These are phyloP conservation scores for Aromia moschata DNA, from an alignment of 2,888 invertebrate genomes.

Conservation along the genomic window DNA sequence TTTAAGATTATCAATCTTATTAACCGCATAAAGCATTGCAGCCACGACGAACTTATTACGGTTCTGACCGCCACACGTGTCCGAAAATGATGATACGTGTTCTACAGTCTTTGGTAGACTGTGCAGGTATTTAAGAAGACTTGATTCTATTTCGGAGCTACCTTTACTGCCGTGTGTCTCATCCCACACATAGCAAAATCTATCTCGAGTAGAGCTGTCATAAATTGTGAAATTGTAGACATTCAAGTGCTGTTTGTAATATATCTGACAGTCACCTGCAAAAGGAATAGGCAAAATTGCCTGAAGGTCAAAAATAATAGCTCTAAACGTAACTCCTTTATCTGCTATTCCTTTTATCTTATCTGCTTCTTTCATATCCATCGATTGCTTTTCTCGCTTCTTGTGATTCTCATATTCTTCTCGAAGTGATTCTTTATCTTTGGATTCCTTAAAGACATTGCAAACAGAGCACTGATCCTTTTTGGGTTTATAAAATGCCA, in stretches of 20 bases:
- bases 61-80: constrained; percentile 30
- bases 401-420: neutral
- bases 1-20: constrained; percentile 30
- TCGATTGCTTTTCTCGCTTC: neutral
- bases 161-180: constrained; percentile 34
- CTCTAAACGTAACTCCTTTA: neutral
- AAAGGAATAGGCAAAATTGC: constrained; percentile 3
- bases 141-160: constrained; percentile 37
- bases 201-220: constrained; percentile 25
- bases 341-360: neutral
- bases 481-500: neutral
- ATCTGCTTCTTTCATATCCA: constrained; percentile 2
- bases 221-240: constrained; percentile 38
- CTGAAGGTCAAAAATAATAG: constrained; percentile 10
- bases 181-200: constrained; percentile 29
- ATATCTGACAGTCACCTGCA: constrained; percentile 10
- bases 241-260: constrained; percentile 24
- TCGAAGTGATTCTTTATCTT: neutral
- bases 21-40: constrained; percentile 37
- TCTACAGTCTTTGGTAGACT: constrained; percentile 29
- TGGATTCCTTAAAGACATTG: neutral
- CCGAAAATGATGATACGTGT: constrained; percentile 27
- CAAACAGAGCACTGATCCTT: neutral
- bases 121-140: constrained; percentile 32
- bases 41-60: constrained; percentile 27